Evolutionary conservation across 2,113 vertebrate species (phyloP).

Genomic region (Cygnus atratus): DNA sequence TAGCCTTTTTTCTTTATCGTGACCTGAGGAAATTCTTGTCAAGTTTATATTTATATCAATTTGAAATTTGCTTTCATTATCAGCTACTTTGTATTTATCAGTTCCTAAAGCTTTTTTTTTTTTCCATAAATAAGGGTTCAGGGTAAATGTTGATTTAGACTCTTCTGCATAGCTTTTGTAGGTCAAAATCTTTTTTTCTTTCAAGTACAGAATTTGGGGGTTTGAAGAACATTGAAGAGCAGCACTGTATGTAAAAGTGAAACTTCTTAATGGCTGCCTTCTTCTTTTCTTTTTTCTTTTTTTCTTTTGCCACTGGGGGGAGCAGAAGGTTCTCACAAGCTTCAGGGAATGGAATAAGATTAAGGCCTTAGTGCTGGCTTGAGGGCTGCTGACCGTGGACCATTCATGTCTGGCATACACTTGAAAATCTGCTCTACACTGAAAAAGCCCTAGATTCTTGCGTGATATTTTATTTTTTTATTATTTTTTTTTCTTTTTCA

Average conservation of each 20-base stretch:
- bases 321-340: constrained; percentile 23
- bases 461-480: neutral
- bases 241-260: neutral
- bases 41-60: neutral
- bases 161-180: neutral
- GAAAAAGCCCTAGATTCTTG: neutral
- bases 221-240: neutral
- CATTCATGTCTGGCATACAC: neutral
- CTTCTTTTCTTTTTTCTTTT: neutral
- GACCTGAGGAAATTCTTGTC: neutral
- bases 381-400: neutral
- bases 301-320: constrained; percentile 51
- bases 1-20: neutral
- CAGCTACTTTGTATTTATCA: neutral
- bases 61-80: neutral
- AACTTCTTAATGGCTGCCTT: neutral
- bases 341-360: neutral
- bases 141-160: neutral
- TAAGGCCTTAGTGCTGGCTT: neutral
- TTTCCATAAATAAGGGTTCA: neutral
- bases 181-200: neutral
- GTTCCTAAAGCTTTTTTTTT: neutral
- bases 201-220: rapidly evolving
- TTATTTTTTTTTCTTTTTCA: neutral
- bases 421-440: neutral